Evolutionary conservation across 2,888 invertebrate genomes (phyloP), one percentile per base, ranked within the genome.

Genomic region (Tuta absoluta): DNA sequence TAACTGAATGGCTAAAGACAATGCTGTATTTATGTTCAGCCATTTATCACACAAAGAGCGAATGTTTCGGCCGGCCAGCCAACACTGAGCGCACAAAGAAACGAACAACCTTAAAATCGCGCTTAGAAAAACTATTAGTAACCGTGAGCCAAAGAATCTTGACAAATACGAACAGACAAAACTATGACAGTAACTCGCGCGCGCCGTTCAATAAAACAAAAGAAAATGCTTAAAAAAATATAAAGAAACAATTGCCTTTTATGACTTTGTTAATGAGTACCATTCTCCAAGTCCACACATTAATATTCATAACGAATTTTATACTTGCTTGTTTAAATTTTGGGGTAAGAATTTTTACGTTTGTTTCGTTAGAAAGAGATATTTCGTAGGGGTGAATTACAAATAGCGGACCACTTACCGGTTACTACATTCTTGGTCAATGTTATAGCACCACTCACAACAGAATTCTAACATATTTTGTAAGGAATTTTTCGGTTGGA

Each of bases 1-100:
- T 73, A 86, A 80, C 75, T 83, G 85, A 90, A 91, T 87, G 81
- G 78, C 73, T 73, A 81, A 81, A 89, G 84, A 91, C 91, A 91
- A 91, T 87, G 81, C 74, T 75, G 84, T 91, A 91, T 91, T 91
- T 91, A 91, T 91, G 91, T 88, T 88, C 87, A 81, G 76, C 85
- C 71, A 91, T 91, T 90, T 89, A 84, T 91, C 87, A 87, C 78
- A 91, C 91, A 91, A 91, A 84, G 87, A 76, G 66, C 70, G 83
- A 81, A 87, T 88, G 90, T 88, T 86, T 86, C 87, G 87, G 86
- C 74, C 82, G 78, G 75, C 78, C 72, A 68, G 68, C 70, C 71
- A 75, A 81, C 78, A 83, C 79, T 77, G 72, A 74, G 71, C 74
- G 73, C 69, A 84, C 85, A 86, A 87, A 75, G 78, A 71, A 68